Base-by-base conservation (phyloP, 2,888 invertebrate genomes). In the Meta bourneti region DNA sequence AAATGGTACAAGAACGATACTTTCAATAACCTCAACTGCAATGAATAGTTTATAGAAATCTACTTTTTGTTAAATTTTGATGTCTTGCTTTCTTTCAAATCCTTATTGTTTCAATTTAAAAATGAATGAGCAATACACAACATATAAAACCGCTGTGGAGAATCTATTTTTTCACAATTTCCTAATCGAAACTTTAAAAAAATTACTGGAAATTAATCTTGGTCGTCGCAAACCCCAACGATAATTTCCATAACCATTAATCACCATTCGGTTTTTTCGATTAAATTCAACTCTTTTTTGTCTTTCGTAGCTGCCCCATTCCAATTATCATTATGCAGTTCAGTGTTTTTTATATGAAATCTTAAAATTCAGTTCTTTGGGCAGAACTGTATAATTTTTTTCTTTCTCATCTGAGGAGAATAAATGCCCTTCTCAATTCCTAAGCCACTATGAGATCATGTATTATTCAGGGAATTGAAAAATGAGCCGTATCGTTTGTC, bases 361-460 rank as follows among this genome's bases (percentile, higher is more conserved):
- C 19, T 78, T 54, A 52, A 78, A 78, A 78, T 78, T 78, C 78
- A 78, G 20, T 78, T 78, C 78, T 78, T 54, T 52, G 20, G 52
- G 11, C 4, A 20, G 61, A 78, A 54, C 78, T 78, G 52, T 78
- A 78, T 78, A 52, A 78, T 78, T 51, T 78, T n/a, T 77, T 49
- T 77, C 48, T 48, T 34, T 48, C 8, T 52, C 20, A 9, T 54
- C 52, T 78, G 78, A 52, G 52, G 61, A 61, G 61, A 16, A 61
- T 9, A 54, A 78, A 78, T 78, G 52, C 7, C 52, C 78, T 16
- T 52, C 61, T 78, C 52, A 2, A 8, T 78, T 78, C 20, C 19
- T 78, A 19, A 7, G 49, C 52, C 19, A 7, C n/a, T n/a, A n/a
- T 9, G 52, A 19, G 52, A 78, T 5, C 54, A n/a, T 78, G 78